Base-by-base conservation (phyloP, 35 echinoderm and acorn worm genomes). In the Apostichopus parvimensis region DNA sequence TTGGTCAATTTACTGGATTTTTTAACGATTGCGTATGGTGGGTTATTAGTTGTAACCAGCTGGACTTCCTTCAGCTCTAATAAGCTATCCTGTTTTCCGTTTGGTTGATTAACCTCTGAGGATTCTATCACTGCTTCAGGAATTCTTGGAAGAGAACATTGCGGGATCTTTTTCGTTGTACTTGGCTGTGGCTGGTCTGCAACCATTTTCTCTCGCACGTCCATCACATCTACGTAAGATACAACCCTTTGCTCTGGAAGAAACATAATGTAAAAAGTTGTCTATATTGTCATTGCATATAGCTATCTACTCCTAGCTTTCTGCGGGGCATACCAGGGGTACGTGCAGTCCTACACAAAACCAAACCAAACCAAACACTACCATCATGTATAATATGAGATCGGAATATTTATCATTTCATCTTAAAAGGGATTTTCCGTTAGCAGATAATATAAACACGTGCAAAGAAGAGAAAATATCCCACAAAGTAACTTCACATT, bases 181-280 rank as follows among this genome's bases (percentile, higher is more conserved):
- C 6, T 6, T 10, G 78, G 26, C 22, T 45, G 78, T 8, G 12
- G 78, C 14, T 25, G 78, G 12, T 80, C 53, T 14, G n/a, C 6
- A 18, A 68, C 22, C 34, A 80, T 45, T 45, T 80, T 80, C 53
- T 80, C 78, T 80, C 78, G 78, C 8, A 80, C 53, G 14, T 80
- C 78, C 53, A 45, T 25, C 20, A 80, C 78, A 34, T 53, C 53
- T 12, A 80, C 78, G 78, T 80, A 80, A 14, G 78, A 80, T 14
- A 80, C 78, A 26, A 34, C 78, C 34, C 78, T 80, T 21, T 80
- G 6, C 24, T 25, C 78, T 80, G 45, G 6, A 34, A 9, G 28
- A 45, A 45, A 45, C 34, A 45, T 45, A 45, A 80, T 14, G 64
- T 68, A 68, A 68, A 9, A 68, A 68, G 11, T 14, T 68, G 64